A percentile compares a stretch with the other conserved stretches of the same genome.
Evolutionary conservation across 2,797 vertebrate species (phyloP).

Genomic region (Pseudochirops corinnae): DNA sequence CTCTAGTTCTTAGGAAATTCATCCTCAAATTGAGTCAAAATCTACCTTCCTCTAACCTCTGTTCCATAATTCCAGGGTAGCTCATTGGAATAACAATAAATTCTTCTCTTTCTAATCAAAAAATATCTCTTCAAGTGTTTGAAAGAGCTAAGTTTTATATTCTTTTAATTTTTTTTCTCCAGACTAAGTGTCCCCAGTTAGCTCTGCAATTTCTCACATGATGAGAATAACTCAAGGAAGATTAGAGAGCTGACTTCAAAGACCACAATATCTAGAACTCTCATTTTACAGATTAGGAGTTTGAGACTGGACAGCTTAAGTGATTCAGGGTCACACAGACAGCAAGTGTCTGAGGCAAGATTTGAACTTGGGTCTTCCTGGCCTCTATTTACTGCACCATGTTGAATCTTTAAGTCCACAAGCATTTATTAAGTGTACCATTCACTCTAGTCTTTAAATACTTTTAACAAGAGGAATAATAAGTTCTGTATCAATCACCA

Average conservation of each 20-base stretch:
- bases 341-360: not conserved
- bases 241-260: not conserved
- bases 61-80: not conserved
- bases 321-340: not conserved
- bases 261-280: not conserved
- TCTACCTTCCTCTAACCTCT: not conserved
- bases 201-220: not conserved
- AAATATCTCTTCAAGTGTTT: not conserved
- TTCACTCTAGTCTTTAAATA: not conserved
- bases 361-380: not conserved
- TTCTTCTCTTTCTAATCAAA: not conserved
- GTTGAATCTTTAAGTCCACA: not conserved
- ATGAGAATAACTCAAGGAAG: not conserved
- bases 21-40: not conserved
- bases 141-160: not conserved
- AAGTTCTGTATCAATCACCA: not conserved
- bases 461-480: not conserved
- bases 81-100: not conserved
- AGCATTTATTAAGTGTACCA: not conserved
- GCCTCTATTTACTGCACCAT: not conserved
- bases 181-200: not conserved
- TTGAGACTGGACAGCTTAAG: not conserved
- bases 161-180: not conserved
- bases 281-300: not conserved
- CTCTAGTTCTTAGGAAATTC: not conserved